Evolutionary conservation across 2,797 vertebrate genomes (phyloP), one percentile per base, ranked within the genome.

Genomic region (Nyctibius grandis): DNA sequence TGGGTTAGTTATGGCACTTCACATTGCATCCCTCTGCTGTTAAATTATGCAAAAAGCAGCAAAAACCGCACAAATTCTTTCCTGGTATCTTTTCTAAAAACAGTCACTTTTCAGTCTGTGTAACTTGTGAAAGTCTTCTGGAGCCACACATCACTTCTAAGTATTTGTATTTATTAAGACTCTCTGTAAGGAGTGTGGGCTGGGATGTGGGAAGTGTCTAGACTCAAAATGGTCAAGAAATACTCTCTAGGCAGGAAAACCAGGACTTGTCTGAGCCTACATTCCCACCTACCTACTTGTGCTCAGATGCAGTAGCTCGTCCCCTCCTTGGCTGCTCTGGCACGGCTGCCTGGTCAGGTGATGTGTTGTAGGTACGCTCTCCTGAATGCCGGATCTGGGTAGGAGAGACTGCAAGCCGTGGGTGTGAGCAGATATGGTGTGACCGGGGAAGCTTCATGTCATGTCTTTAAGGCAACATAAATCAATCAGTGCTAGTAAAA

Each of bases 141-240:
- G 42, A 92, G 63, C 36, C 63, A 53, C 15, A 0, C 42, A 33
- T 59, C 47, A 15, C 65, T 72, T 60, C 92, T 22, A 85, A 94
- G 38, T 75, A 84, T 76, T 95, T 88, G 34, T 92, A 53, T 92
- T 94, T 93, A 85, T 86, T 69, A 81, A 67, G 64, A 12, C 17
- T 77, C 65, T 82, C 42, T 50, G 19, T 76, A 75, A 75, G 38
- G 54, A 80, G 12, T 12, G 44, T 89, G 82, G 82, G 89, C 40
- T 94, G 73, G 45, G 3, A 11, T 83, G 78, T 91, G 68, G 77
- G 90, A 95, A 83, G 74, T 80, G 42, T 91, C 91, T 91, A 59
- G 90, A 67, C 81, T 92, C 84, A 68, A 50, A 93, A 68, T 61
- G 60, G 64, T 74, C 77, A 72, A 85, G 68, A 87, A 85, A 48